Evolutionary conservation across 2,888 invertebrate genomes (phyloP), one percentile per base, ranked within the genome.

Genomic region (Cephus nigrinus): DNA sequence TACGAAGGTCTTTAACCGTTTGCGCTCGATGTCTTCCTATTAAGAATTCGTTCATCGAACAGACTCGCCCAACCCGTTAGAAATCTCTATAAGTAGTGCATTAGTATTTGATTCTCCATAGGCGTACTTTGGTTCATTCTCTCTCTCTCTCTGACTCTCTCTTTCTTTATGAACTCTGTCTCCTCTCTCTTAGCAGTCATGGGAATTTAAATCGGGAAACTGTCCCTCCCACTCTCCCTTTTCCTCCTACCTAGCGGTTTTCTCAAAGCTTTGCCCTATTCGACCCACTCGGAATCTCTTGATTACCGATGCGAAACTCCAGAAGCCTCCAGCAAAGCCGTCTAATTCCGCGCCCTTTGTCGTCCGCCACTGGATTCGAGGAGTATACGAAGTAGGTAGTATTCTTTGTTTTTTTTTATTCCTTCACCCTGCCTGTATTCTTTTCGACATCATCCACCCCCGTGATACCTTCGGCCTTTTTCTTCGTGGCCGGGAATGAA

Each of bases 291-390:
- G 55, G 55, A 23, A 55, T 71, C 71, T 31, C 31, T 31, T 33
- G 71, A 71, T 71, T 71, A 71, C 71, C 71, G 32, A 71, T 71
- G 71, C 71, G 71, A 71, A 71, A 71, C 71, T 32, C 30, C 12
- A 71, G 32, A 31, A 71, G 71, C 31, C 71, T 31, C 31, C 31
- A 71, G 71, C 32, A 71, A 71, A 71, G 71, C 71, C 71, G 31
- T 71, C 33, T 71, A 71, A 71, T 71, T 71, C 71, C 55, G 23
- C 55, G 55, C 55, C 55, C 55, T 55, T 55, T 55, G 55, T 55
- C 55, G 55, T 55, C 23, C 55, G 55, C 55, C 55, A 55, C 55
- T 55, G 23, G 55, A 55, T 55, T 55, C 55, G 55, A 55, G 23
- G 23, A 55, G 23, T 55, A 23, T 55, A 55, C 55, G 55, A 55